Percentiles rank a stretch among this genome's conserved stretches.
Evolutionary conservation across 2,797 vertebrate genomes (phyloP).

Genomic region (Todus mexicanus): DNA sequence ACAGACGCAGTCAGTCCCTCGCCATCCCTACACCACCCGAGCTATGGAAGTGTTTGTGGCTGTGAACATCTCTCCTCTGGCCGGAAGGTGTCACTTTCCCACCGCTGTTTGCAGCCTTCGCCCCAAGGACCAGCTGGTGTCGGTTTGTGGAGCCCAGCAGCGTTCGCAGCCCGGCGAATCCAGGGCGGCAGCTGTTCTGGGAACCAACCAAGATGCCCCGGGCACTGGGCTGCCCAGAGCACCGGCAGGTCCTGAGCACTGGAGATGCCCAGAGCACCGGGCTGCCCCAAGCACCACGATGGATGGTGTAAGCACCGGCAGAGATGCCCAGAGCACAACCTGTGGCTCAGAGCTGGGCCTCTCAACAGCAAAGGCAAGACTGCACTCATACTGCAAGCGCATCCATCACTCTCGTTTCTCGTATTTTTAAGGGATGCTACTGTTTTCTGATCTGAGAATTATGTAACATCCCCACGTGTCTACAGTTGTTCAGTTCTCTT

Average conservation of each 20-base stretch:
- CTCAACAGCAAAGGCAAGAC: background rate
- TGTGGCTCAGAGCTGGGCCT: too few species aligned
- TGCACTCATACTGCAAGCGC: background rate
- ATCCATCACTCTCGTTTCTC: background rate
- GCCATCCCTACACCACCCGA: rapidly evolving
- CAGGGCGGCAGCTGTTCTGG: background rate
- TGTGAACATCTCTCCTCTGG: background rate
- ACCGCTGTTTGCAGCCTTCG: background rate
- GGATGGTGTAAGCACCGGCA: rapidly evolving
- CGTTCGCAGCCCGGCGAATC: rapidly evolving
- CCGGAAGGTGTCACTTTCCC: conserved; percentile 51
- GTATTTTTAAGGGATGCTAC: background rate
- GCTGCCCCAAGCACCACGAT: rapidly evolving
- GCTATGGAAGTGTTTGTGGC: rapidly evolving
- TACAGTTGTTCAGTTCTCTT: background rate
- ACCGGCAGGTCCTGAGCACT: rapidly evolving
- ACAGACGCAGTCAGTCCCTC: rapidly evolving
- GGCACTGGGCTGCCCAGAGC: rapidly evolving
- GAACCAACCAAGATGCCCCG: background rate
- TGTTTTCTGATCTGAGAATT: background rate
- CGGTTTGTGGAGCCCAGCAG: rapidly evolving
- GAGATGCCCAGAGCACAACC: rapidly evolving
- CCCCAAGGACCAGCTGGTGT: rapidly evolving
- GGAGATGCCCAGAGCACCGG: rapidly evolving
- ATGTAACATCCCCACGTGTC: background rate